Base-by-base conservation (phyloP, 2,888 invertebrate genomes). In the Cheilosia soror region DNA sequence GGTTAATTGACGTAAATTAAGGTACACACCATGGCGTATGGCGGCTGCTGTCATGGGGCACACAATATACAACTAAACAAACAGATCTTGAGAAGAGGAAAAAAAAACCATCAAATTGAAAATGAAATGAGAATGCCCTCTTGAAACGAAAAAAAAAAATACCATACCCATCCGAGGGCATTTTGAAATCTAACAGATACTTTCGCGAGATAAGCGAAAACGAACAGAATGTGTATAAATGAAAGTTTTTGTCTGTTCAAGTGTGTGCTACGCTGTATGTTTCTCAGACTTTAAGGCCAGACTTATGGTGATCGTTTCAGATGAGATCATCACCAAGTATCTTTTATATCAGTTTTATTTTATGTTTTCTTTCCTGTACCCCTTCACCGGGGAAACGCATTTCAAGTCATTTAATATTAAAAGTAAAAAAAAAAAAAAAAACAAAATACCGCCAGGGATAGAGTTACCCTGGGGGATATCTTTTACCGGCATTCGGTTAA, bases 1-100 rank as follows among this genome's bases (percentile, higher is more conserved):
- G 86, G 62, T 86, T 86, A 86, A 86, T 86, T 86, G 86, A 86
- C 86, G 82, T 82, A 86, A 86, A 86, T 86, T 86, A 86, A 86
- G 86, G 86, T 86, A 86, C 82, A 86, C 86, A 85, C 85, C 71
- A 85, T 76, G 71, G 66, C 69, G 85, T 81, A 81, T 85, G 81
- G 76, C 76, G 85, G 71, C 77, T 65, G 65, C 58, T 76, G 80
- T 81, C 84, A 79, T 75, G 79, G 68, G 47, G 62, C 62, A 60
- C 55, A 53, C 47, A 49, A 47, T 60, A 68, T 63, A 55, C 29
- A 42, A 37, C 25, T 9, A 29, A 27, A 40, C 60, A 68, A 31
- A 40, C 47, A 72, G 72, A 66, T 62, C 62, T 83, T 62, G 47
- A 65, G 55, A 37, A 15, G 47, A 47, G 7, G 7, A 15, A 15